These are phyloP conservation scores for Rhadina sibilatrix DNA, from an alignment of 2,113 vertebrate species.

Conservation along the genomic window DNA sequence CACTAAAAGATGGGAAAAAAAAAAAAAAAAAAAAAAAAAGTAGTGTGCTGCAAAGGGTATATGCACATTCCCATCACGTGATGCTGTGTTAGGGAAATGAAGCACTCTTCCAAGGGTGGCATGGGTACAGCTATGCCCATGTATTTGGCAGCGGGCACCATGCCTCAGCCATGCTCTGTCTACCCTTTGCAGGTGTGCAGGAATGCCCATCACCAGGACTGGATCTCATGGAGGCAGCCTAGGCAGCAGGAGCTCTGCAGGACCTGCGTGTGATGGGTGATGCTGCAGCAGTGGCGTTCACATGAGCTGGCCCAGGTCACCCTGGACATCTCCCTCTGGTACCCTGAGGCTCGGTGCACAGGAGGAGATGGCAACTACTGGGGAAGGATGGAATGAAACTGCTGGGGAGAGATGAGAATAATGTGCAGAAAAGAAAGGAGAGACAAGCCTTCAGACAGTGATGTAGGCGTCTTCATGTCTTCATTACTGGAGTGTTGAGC, in stretches of 20 bases:
- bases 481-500: neutral
- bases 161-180: neutral
- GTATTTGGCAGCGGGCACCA: rapidly evolving
- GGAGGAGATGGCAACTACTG: neutral
- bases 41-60: neutral
- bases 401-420: neutral
- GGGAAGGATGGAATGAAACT: neutral
- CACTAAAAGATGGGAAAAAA: neutral
- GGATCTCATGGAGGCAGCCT: neutral
- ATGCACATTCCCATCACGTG: neutral
- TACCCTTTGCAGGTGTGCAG: rapidly evolving
- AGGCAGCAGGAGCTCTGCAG: neutral
- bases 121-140: rapidly evolving
- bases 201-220: rapidly evolving
- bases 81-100: rapidly evolving
- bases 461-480: neutral
- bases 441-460: neutral
- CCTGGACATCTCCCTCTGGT: rapidly evolving
- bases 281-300: neutral
- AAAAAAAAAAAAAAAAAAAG: neutral
- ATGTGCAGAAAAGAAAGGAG: neutral
- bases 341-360: neutral
- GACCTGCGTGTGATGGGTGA: neutral
- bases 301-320: neutral
- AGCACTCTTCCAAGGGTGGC: neutral